Base-by-base conservation (phyloP, 2,888 invertebrate genomes). In the Cryptocheilus praepositus region DNA sequence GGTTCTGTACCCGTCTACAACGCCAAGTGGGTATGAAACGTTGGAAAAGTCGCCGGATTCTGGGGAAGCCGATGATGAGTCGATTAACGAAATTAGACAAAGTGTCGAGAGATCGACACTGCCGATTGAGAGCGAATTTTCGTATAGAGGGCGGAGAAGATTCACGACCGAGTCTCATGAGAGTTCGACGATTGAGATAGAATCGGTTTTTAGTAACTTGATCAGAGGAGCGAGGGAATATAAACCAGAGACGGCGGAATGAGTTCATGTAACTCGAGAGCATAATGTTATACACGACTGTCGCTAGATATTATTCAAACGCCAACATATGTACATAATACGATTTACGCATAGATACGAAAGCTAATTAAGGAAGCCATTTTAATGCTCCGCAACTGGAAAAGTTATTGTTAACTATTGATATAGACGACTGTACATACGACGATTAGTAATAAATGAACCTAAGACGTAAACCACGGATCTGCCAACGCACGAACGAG, bases 101-200 rank as follows among this genome's bases (percentile, higher is more conserved):
- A 69, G 75, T 13, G 64, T 84, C 11, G 89, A 88, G 64, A 76
- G 74, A 55, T 89, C 89, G n/a, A 89, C 89, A 0, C 70, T 89
- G n/a, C 83, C 89, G 0, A 88, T 89, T 19, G 89, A 89, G 69
- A 79, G 84, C 57, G 87, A 86, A 71, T 89, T 89, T 56, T 64
- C 70, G 18, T 46, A 74, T 18, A 73, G 74, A 0, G 49, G 58
- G 0, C 77, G 76, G 11, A 77, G 76, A 7, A 76, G 79, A 15
- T 83, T 86, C 61, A 86, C 87, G 3, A 87, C 88, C 13, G 86
- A 86, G 57, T 78, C 80, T 3, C 78, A 79, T 22, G 86, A 87
- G 65, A 85, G 89, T 13, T 89, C 89, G 21, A 89, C 89, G 0
- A 88, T 89, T 67, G 85, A 88, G 70, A 89, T 89, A 60, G 89